These are phyloP conservation scores for Cotesia typhae DNA, from an alignment of 1,140 invertebrate species.

Conservation along the genomic window DNA sequence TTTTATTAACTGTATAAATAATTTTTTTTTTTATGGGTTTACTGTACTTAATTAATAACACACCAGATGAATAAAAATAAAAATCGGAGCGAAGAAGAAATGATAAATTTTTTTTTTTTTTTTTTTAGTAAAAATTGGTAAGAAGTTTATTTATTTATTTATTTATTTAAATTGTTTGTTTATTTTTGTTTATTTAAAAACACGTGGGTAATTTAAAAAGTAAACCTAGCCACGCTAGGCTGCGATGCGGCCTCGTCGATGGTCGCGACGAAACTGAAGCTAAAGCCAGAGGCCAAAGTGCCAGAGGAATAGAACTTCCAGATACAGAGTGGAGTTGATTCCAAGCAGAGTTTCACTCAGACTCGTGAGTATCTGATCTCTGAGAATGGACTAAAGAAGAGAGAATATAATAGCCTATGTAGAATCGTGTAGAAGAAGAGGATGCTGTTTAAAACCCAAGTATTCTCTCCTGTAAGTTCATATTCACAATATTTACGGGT, in stretches of 20 bases:
- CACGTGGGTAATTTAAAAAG: conserved; percentile 9
- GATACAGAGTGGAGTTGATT: not conserved
- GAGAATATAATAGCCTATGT: too few species aligned
- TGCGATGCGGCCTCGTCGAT: conserved; percentile 47
- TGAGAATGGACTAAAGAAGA: too few species aligned
- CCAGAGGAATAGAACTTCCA: conserved; percentile 1
- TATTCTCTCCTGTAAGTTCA: not conserved
- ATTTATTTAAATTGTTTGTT: not conserved
- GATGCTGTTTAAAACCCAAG: not conserved
- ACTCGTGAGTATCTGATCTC: too few species aligned
- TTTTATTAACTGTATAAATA: not conserved
- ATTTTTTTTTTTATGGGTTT: not conserved
- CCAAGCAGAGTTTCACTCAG: not conserved
- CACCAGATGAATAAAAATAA: too few species aligned
- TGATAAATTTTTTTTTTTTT: too few species aligned
- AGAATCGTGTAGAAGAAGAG: too few species aligned
- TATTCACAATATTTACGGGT: not conserved
- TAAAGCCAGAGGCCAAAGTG: conserved; percentile 42
- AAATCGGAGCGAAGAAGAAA: too few species aligned
- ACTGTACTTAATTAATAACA: too few species aligned
- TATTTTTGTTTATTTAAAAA: not conserved
- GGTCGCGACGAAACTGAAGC: conserved; percentile 55
- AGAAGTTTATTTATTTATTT: too few species aligned
- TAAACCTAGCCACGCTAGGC: conserved; percentile 8
- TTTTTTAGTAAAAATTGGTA: too few species aligned